A percentile compares a stretch with the other conserved stretches of the same genome.
Conservation (phyloP, 2,113 vertebrate species). For the Sprattus sprattus region DNA sequence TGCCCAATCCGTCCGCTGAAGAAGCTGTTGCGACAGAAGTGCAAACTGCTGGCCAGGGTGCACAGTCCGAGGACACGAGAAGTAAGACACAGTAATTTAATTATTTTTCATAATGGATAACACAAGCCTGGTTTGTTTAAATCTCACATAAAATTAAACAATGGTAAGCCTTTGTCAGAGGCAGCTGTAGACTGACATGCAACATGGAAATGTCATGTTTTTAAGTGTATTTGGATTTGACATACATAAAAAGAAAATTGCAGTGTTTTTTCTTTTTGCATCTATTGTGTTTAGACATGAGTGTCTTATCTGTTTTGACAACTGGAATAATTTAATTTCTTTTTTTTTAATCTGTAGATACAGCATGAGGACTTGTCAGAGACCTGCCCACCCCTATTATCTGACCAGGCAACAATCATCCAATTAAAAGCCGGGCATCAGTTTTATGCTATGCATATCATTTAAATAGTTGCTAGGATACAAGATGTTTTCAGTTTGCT, state of each 20-base stretch:
- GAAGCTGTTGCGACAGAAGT: conserved; percentile 40
- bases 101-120: too few relatives aligned
- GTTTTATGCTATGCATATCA: conserved; percentile 11
- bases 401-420: neutral
- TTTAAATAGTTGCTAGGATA: neutral
- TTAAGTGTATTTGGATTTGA: too few relatives aligned
- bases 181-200: too few relatives aligned
- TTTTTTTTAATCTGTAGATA: neutral
- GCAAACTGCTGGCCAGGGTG: conserved; percentile 64
- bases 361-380: neutral
- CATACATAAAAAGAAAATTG: too few relatives aligned
- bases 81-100: conserved; percentile 52
- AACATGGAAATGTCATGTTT: too few relatives aligned
- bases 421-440: neutral
- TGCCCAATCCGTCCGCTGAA: conserved; percentile 7
- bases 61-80: conserved; percentile 42
- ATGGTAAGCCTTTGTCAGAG: too few relatives aligned
- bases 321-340: neutral
- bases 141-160: too few relatives aligned
- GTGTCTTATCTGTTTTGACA: neutral
- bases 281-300: neutral
- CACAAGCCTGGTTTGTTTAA: too few relatives aligned
- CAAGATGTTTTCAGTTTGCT: neutral
- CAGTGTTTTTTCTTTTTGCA: neutral
- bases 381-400: neutral